Conservation (phyloP, 2,797 vertebrate genomes). For the Spheniscus humboldti region DNA sequence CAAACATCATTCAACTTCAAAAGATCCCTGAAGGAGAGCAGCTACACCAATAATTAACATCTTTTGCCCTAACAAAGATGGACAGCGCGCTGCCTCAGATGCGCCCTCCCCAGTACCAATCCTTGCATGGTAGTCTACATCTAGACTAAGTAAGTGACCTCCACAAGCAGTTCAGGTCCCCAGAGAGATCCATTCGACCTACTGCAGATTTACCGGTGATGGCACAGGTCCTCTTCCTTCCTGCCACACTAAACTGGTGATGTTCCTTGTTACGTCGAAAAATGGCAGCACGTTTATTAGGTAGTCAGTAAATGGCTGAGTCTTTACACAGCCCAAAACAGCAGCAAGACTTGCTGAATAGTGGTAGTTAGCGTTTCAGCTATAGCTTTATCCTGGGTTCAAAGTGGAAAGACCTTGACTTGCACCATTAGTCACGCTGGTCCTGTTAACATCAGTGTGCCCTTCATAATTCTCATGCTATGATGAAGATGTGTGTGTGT, state of each 20-base stretch:
- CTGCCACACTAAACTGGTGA: not conserved
- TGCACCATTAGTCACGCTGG: not conserved
- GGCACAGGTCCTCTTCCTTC: not conserved
- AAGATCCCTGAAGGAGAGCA: not conserved
- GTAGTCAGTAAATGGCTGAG: not conserved
- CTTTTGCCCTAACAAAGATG: not conserved
- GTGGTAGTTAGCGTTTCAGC: accelerated
- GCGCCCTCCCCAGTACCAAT: not conserved
- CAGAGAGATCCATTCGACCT: not conserved
- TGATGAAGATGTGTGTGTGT: not conserved
- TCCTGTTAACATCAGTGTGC: not conserved
- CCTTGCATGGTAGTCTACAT: not conserved
- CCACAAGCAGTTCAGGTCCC: not conserved
- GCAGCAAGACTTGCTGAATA: not conserved
- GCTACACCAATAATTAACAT: not conserved
- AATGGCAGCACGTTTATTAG: accelerated
- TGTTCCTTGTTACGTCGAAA: accelerated
- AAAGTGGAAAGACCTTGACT: not conserved
- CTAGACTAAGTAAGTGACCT: not conserved
- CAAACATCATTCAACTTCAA: not conserved
- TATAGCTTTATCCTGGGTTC: not conserved
- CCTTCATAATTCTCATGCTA: not conserved
- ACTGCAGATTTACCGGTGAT: not conserved
- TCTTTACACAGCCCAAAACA: not conserved
- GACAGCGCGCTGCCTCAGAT: not conserved